A percentile compares a stretch with the other conserved stretches of the same genome.
Conservation (phyloP, 2,888 invertebrate species). For the Andricus curvator region DNA sequence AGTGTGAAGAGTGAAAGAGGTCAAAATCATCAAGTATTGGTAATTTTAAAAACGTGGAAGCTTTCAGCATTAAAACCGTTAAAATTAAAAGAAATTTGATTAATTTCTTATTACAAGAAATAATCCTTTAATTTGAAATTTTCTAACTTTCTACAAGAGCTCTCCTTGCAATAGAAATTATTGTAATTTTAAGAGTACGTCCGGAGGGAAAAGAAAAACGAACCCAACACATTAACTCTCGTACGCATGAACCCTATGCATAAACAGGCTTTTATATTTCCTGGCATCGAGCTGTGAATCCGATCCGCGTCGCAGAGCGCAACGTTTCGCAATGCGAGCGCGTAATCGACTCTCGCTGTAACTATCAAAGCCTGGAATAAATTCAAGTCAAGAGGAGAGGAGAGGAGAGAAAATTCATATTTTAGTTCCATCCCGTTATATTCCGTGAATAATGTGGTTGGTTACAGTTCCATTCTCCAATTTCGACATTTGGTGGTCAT, state of each 20-base stretch:
- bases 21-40: too few relatives aligned
- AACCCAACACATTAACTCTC: neutral
- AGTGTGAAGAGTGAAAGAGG: too few relatives aligned
- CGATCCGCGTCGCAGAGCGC: conserved; percentile 4
- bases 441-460: neutral
- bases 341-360: conserved; percentile 18
- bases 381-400: neutral
- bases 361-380: conserved; percentile 14
- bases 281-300: conserved; percentile 4
- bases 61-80: too few relatives aligned
- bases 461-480: neutral
- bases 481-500: too few relatives aligned
- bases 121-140: neutral
- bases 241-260: neutral
- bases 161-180: neutral
- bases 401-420: neutral
- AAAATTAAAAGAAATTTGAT: too few relatives aligned
- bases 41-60: too few relatives aligned
- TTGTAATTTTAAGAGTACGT: neutral
- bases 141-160: neutral
- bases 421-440: neutral
- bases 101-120: too few relatives aligned
- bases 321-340: conserved; percentile 14
- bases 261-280: conserved; percentile 4
- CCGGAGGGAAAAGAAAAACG: neutral